Evolutionary conservation across 2,797 vertebrate species (phyloP).

Genomic region (Scolopax rusticola): DNA sequence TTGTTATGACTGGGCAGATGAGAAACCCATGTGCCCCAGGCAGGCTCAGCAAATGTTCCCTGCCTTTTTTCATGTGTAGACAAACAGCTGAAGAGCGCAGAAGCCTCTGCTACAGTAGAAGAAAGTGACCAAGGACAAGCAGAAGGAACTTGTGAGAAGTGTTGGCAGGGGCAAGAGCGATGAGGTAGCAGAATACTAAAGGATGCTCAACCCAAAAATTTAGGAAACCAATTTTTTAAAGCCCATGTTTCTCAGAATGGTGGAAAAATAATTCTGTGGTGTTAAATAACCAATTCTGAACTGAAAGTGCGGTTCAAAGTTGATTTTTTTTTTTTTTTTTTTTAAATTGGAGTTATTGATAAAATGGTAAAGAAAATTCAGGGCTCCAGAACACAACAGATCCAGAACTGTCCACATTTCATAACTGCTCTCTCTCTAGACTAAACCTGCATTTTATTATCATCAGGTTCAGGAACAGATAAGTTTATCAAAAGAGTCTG

Average conservation of each 20-base stretch:
- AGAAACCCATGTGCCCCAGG: neutral
- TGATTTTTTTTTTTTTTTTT: too few species aligned
- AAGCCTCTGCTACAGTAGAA: neutral
- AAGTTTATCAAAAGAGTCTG: neutral
- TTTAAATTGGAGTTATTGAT: neutral
- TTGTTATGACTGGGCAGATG: neutral
- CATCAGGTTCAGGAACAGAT: neutral
- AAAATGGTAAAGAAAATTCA: neutral
- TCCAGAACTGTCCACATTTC: neutral
- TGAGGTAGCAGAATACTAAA: neutral
- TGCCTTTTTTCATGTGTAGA: neutral
- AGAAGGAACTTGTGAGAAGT: neutral
- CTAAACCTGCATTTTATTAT: neutral
- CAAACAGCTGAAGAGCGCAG: neutral
- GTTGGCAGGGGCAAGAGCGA: neutral
- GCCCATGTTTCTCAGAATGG: neutral
- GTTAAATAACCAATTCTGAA: neutral
- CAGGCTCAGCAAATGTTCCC: neutral
- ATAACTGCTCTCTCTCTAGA: neutral
- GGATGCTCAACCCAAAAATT: neutral
- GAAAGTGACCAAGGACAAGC: neutral
- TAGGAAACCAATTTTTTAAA: neutral
- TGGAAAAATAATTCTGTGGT: neutral
- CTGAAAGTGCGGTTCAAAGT: neutral
- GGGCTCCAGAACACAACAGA: neutral